Evolutionary conservation across 2,113 vertebrate genomes (phyloP).

Genomic region (Oxyruncus cristatus): DNA sequence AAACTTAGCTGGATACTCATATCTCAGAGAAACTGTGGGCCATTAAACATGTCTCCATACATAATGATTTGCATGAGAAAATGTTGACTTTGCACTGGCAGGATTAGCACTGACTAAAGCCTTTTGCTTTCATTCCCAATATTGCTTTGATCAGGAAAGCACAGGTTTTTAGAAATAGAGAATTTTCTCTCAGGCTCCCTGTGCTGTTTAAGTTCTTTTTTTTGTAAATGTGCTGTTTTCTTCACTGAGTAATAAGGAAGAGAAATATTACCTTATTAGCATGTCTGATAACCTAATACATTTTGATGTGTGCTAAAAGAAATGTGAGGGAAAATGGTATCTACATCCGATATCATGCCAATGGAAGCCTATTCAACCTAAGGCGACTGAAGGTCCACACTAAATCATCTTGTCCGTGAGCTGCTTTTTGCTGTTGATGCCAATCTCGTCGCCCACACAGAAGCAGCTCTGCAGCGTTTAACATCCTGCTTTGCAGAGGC

Average conservation of each 20-base stretch:
- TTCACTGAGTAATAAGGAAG: not conserved
- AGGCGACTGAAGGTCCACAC: too few relatives aligned
- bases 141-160: not conserved
- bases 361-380: too few relatives aligned
- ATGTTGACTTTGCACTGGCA: not conserved
- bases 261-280: not conserved
- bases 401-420: too few relatives aligned
- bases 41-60: not conserved
- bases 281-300: not conserved
- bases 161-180: not conserved
- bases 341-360: too few relatives aligned
- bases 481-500: too few relatives aligned
- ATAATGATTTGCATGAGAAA: not conserved
- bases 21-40: not conserved
- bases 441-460: too few relatives aligned
- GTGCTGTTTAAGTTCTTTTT: not conserved
- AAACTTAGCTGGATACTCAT: not conserved
- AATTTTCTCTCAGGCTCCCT: not conserved
- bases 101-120: not conserved
- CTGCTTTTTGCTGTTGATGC: too few relatives aligned
- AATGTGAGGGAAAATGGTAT: not conserved
- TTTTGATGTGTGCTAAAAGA: not conserved
- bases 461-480: too few relatives aligned
- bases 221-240: not conserved
- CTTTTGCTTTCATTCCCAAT: not conserved